Evolutionary conservation across 2,797 vertebrate genomes (phyloP).

Genomic region (Cheirogaleus major): DNA sequence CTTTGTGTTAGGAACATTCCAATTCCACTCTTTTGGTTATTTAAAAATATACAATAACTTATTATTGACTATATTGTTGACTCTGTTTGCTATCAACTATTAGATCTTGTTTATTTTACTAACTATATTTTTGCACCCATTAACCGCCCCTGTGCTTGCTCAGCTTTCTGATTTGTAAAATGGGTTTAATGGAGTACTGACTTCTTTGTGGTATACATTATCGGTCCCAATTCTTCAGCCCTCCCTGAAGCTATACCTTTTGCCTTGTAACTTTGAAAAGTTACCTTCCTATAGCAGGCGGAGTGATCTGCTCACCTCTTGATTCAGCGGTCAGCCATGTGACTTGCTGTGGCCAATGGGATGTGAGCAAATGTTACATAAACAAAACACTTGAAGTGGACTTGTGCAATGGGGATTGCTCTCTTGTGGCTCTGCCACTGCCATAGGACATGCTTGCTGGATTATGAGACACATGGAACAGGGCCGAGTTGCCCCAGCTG

Average conservation of each 20-base stretch:
- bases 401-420: background rate
- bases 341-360: background rate
- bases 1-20: background rate
- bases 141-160: background rate
- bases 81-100: background rate
- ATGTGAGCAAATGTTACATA: background rate
- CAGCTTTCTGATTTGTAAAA: background rate
- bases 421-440: background rate
- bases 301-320: background rate
- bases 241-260: background rate
- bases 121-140: background rate
- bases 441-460: background rate
- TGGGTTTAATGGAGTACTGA: background rate
- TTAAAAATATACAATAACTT: background rate
- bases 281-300: background rate
- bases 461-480: background rate
- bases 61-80: background rate
- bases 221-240: background rate
- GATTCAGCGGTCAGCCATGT: background rate
- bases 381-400: background rate
- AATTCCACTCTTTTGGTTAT: background rate
- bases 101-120: background rate
- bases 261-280: constrained; percentile 23
- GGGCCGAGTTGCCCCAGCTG: background rate
- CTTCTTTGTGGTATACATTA: background rate